phyloP scores from a whole-genome alignment of 2,113 vertebrate genomes.

The Tringa solitaria region DNA sequence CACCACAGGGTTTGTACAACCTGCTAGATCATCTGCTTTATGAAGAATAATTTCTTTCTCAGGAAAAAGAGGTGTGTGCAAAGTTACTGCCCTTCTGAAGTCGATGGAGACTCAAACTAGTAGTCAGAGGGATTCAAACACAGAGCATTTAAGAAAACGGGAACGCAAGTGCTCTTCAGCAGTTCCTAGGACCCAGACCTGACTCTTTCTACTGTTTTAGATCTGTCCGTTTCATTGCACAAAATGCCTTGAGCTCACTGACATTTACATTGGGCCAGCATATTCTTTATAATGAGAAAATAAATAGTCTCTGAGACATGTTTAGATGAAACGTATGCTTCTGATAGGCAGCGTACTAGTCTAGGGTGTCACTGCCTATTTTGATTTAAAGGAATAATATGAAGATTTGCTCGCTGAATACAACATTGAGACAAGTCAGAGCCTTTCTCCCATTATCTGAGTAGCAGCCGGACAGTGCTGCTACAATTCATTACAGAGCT shows the following conservation, averaged over 20 bases:
- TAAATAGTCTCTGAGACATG: not conserved
- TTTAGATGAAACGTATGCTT: not conserved
- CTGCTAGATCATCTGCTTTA: not conserved
- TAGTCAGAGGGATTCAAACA: not conserved
- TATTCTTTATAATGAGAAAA: not conserved
- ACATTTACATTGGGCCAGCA: not conserved
- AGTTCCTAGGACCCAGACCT: not conserved
- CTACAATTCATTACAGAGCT: not conserved
- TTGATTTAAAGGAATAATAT: not conserved
- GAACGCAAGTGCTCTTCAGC: not conserved
- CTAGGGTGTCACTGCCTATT: not conserved
- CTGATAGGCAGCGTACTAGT: not conserved
- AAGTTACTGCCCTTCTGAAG: not conserved
- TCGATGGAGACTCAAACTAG: rapidly evolving
- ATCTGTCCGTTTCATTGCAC: not conserved
- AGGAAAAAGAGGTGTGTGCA: not conserved
- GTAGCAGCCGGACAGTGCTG: not conserved
- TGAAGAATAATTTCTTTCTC: not conserved
- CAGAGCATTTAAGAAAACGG: not conserved
- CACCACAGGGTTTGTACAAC: not conserved
- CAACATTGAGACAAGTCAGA: not conserved
- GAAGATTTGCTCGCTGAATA: not conserved
- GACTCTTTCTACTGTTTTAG: not conserved
- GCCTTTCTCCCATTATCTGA: not conserved
- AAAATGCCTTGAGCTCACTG: not conserved